Percentiles rank a stretch among this genome's conserved stretches.
phyloP scores from a whole-genome alignment of 2,113 vertebrate species.

The Ahaetulla prasina region DNA sequence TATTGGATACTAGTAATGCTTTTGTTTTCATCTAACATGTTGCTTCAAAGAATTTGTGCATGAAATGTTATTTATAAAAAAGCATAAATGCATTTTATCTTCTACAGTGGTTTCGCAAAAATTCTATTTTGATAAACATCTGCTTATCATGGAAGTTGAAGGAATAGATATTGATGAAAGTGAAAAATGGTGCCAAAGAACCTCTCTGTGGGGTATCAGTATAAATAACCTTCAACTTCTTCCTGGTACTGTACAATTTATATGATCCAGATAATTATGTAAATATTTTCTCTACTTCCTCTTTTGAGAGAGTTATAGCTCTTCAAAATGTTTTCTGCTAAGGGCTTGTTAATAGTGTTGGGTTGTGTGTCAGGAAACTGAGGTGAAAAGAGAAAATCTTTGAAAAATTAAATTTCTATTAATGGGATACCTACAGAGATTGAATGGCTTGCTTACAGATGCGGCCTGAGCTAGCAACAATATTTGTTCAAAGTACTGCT shows the following conservation, averaged over 20 bases:
- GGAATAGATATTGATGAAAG: background rate
- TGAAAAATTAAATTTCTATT: background rate
- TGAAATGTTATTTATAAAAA: background rate
- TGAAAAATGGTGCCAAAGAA: background rate
- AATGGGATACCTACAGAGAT: background rate
- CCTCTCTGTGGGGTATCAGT: background rate
- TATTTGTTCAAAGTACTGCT: background rate
- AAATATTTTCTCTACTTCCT: background rate
- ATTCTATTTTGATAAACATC: background rate
- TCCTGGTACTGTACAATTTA: background rate
- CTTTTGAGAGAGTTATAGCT: background rate
- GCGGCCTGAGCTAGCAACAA: background rate
- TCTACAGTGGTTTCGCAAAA: background rate
- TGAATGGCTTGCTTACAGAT: background rate
- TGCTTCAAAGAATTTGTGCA: background rate
- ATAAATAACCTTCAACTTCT: background rate
- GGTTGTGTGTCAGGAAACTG: background rate
- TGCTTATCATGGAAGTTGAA: background rate
- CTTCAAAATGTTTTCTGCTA: background rate
- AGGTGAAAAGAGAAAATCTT: background rate
- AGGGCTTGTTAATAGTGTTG: background rate
- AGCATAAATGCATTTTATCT: background rate
- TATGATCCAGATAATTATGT: background rate
- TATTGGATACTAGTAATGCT: background rate
- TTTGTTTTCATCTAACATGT: background rate